Conservation (phyloP, 2,113 vertebrate genomes). For the Panurus biarmicus region DNA sequence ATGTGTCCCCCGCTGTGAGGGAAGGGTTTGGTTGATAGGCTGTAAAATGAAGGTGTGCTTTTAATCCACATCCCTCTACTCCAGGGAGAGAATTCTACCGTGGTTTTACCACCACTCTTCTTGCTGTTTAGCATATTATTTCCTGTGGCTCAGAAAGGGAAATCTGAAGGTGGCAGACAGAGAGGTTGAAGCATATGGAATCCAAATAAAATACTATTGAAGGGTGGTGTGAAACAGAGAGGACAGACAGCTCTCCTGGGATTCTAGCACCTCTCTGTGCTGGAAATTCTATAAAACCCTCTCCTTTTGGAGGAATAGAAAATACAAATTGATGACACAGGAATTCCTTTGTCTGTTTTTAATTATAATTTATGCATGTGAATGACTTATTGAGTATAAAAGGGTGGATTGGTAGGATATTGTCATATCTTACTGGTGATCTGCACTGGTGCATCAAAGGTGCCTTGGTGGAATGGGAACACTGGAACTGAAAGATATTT, state of each 20-base stretch:
- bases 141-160: background rate
- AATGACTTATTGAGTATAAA: background rate
- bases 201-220: background rate
- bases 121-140: background rate
- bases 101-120: background rate
- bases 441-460: no score
- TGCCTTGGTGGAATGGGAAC: background rate
- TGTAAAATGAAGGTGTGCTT: background rate
- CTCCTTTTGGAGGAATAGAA: background rate
- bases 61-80: background rate
- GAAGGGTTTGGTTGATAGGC: background rate
- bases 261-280: background rate
- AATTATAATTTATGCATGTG: background rate
- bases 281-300: background rate
- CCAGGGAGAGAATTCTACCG: background rate
- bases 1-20: background rate
- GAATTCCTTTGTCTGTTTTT: background rate
- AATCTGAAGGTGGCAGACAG: conserved; percentile 26
- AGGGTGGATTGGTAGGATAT: background rate
- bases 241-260: background rate
- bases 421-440: background rate
- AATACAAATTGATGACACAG: background rate
- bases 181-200: background rate
- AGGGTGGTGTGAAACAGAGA: background rate
- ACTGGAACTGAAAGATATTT: background rate